Percentiles rank a stretch among this genome's conserved stretches.
phyloP scores from a whole-genome alignment of 2,888 invertebrate genomes.

The Choristoneura rosaceana region DNA sequence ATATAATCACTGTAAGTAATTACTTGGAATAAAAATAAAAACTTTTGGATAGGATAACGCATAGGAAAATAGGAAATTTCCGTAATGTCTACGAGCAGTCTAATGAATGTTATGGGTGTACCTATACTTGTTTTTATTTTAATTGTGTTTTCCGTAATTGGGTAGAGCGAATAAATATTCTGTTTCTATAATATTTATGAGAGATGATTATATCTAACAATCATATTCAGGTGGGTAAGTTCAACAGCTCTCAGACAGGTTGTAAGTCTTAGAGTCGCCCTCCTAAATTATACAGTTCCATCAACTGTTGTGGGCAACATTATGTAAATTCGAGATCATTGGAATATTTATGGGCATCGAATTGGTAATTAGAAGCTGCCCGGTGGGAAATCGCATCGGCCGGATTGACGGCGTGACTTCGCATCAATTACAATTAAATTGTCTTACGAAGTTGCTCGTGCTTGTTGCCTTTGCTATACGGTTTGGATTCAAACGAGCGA shows the following conservation, averaged over 20 bases:
- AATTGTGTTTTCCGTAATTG: too few species aligned
- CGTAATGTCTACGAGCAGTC: too few species aligned
- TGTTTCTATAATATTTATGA: too few species aligned
- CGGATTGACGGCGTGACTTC: slow-evolving; percentile 67
- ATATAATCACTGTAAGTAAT: too few species aligned
- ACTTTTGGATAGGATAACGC: too few species aligned
- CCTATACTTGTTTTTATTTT: too few species aligned
- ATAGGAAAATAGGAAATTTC: too few species aligned
- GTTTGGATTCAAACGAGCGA: slow-evolving; percentile 6
- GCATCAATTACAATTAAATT: slow-evolving; percentile 58
- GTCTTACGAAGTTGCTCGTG: not conserved
- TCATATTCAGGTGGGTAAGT: not conserved
- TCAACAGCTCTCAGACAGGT: not conserved
- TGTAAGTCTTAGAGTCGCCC: not conserved
- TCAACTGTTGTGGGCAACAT: slow-evolving; percentile 44
- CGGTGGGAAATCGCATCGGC: slow-evolving; percentile 73
- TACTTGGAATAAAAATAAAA: too few species aligned
- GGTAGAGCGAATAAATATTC: too few species aligned
- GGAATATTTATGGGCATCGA: slow-evolving; percentile 81
- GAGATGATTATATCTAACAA: not conserved
- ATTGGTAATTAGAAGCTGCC: slow-evolving; percentile 80
- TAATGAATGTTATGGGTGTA: too few species aligned
- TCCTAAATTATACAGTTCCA: slow-evolving; percentile 22
- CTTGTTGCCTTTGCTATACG: not conserved
- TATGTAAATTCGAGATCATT: slow-evolving; percentile 73